Conservation (phyloP, 1,140 invertebrate species). For the Formica exsecta region DNA sequence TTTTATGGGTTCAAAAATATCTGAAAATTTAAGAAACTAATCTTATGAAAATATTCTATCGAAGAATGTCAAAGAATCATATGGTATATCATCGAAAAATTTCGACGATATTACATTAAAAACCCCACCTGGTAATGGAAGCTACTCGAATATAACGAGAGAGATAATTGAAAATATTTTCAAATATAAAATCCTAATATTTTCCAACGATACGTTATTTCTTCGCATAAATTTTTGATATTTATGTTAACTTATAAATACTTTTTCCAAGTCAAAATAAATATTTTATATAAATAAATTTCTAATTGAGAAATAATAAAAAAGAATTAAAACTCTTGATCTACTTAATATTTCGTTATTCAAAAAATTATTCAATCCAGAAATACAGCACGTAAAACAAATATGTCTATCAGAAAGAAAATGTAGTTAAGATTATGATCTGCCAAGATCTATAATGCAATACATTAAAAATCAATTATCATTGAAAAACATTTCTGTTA, state of each 20-base stretch:
- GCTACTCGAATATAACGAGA: neutral
- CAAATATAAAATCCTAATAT: neutral
- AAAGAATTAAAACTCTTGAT: neutral
- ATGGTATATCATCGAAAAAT: neutral
- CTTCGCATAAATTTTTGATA: neutral
- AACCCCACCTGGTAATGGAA: neutral
- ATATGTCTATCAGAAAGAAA: neutral
- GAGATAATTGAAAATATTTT: no score
- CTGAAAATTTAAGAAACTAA: neutral
- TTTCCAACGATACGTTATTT: neutral
- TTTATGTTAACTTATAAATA: neutral
- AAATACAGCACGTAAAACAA: neutral
- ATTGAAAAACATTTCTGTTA: slow-evolving; percentile 5
- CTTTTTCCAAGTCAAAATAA: neutral
- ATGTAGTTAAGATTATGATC: neutral
- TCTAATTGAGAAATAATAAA: neutral
- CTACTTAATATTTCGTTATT: neutral
- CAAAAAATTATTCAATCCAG: neutral
- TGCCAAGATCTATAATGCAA: neutral
- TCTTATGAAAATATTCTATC: no score
- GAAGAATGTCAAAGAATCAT: neutral
- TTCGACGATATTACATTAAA: neutral
- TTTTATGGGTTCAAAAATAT: neutral
- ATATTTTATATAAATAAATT: neutral
- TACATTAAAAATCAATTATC: neutral